Evolutionary conservation across 2,113 vertebrate genomes (phyloP).

Genomic region (Trogon surrucura): DNA sequence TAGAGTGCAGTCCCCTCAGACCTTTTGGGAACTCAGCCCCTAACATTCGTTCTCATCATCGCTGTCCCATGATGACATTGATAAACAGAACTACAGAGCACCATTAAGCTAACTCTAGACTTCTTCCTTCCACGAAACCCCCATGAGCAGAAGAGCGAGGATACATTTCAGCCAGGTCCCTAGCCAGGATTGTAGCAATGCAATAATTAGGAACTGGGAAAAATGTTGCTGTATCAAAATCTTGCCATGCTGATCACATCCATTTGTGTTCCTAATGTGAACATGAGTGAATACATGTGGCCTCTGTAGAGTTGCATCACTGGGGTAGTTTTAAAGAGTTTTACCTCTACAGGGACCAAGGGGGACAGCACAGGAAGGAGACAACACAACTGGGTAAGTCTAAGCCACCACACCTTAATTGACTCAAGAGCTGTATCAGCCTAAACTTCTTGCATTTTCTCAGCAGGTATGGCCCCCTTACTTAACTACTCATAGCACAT

Average conservation of each 20-base stretch:
- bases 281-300: background rate
- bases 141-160: fast-evolving
- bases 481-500: background rate
- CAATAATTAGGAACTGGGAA: background rate
- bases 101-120: background rate
- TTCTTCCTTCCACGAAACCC: background rate
- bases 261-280: background rate
- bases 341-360: background rate
- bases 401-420: background rate
- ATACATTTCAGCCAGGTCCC: background rate
- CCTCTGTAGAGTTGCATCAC: background rate
- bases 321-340: background rate
- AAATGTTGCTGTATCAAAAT: background rate
- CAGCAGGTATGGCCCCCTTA: background rate
- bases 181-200: background rate
- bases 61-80: background rate
- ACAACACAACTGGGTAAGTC: background rate
- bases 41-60: background rate
- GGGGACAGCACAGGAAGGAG: background rate
- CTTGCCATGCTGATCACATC: background rate
- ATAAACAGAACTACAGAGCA: background rate
- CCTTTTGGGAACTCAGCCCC: background rate
- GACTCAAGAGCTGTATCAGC: background rate
- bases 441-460: background rate
- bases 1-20: background rate